Evolutionary conservation across 2,797 vertebrate species (phyloP), one percentile per base, ranked within the genome.

Genomic region (Crenuchus spilurus): DNA sequence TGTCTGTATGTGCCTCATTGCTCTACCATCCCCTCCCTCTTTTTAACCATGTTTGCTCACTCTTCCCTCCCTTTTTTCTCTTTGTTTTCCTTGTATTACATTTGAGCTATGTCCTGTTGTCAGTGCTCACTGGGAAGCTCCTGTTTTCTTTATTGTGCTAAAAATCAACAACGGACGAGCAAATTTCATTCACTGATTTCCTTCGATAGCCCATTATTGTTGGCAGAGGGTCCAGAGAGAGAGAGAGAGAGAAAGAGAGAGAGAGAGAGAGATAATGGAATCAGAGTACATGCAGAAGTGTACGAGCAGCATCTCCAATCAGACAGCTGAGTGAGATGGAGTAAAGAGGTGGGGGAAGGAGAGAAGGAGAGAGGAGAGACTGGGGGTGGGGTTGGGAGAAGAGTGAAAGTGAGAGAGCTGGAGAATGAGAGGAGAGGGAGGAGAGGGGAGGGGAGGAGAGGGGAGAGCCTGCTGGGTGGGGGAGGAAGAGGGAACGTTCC

Each of bases 301-400:
- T 91, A 87, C 87, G 90, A 91, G 89, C 86, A 76, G 90, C 89
- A 90, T 91, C 85, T 46, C 86, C 88, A 92, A 92, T 92, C 88
- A 88, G 86, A 80, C 79, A 77, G 79, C 78, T 77, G 80, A 79
- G 83, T 73, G 70, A 57, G 68, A 73, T 20, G n/a, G 61, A 65
- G 68, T 54, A 60, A 71, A 46, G 61, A 48, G 57, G 65, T 48
- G 62, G 65, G 70, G 76, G 77, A 71, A 68, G 61, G 75, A 51
- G 74, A 57, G 49, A 70, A n/a, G 69, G 20, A 26, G 49, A 48
- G 78, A 69, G 69, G 54, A 51, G 11, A 52, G 62, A 55, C 33
- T 18, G 11, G 39, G n/a, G 26, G 75, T 73, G 72, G 64, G 80
- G 76, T 76, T 78, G 84, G 83, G 74, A 78, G 80, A 84, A 69